These are phyloP conservation scores for Paraplagusia blochii DNA, from an alignment of 2,113 vertebrate species.

Conservation along the genomic window DNA sequence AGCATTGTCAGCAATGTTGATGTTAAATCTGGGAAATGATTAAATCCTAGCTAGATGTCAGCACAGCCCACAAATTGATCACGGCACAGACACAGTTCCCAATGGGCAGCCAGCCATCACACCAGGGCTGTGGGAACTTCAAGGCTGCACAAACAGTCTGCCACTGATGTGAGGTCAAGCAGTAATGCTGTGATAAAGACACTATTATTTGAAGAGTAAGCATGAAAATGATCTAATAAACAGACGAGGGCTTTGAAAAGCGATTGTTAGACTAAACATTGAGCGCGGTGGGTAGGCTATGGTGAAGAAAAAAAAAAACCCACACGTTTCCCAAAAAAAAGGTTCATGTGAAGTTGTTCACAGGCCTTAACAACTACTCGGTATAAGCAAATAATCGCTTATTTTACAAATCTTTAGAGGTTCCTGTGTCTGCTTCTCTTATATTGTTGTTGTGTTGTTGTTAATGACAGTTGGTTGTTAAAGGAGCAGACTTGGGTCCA, in stretches of 20 bases:
- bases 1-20: conserved; percentile 14
- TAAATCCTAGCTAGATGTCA: conserved; percentile 34
- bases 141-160: conserved; percentile 41
- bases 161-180: conserved; percentile 44
- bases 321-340: no score
- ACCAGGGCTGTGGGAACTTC: conserved; percentile 45
- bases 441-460: no score
- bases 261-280: conserved; percentile 53
- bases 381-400: no score
- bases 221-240: conserved; percentile 60
- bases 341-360: conserved; percentile 9
- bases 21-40: conserved; percentile 30
- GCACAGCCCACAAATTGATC: conserved; percentile 23
- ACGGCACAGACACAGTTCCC: conserved; percentile 11
- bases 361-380: neutral
- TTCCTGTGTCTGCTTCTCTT: no score
- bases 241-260: conserved; percentile 44
- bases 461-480: no score
- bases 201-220: conserved; percentile 48
- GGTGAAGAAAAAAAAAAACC: conserved; percentile 6
- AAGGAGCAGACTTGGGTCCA: no score
- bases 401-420: no score
- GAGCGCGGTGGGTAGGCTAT: conserved; percentile 21
- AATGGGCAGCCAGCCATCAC: conserved; percentile 34
- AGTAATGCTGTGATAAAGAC: conserved; percentile 39